Percentiles rank a stretch among this genome's conserved stretches.
These are phyloP conservation scores for Sacculina carcini DNA, from an alignment of 2,888 invertebrate genomes.

Conservation along the genomic window DNA sequence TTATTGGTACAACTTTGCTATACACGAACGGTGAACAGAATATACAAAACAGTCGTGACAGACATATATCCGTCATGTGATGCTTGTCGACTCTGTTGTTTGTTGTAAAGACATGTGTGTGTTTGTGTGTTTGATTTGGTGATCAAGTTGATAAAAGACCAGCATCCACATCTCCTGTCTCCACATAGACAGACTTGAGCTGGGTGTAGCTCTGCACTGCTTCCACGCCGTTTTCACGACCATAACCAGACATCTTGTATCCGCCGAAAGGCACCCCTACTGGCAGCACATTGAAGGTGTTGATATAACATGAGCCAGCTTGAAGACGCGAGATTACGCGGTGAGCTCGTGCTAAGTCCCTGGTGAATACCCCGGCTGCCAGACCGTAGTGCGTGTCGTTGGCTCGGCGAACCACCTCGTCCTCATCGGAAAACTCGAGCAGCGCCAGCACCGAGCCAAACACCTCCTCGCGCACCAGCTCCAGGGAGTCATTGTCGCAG, in stretches of 20 bases:
- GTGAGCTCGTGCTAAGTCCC: conserved; percentile 25
- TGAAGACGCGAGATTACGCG: conserved; percentile 23
- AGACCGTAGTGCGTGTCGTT: conserved; percentile 28
- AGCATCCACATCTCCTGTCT: conserved; percentile 21
- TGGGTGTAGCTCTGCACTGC: conserved; percentile 27
- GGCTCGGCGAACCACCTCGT: conserved; percentile 24
- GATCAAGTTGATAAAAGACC: conserved; percentile 14
- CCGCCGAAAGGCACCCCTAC: conserved; percentile 29
- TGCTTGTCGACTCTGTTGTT: no score
- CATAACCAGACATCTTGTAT: conserved; percentile 25
- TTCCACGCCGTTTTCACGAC: conserved; percentile 26
- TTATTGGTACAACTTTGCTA: no score
- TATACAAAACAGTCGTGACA: no score
- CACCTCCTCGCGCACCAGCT: conserved; percentile 25
- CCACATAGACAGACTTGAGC: conserved; percentile 27
- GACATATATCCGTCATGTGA: no score
- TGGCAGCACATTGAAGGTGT: conserved; percentile 28
- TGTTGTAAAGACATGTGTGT: no score
- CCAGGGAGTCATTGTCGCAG: conserved; percentile 23
- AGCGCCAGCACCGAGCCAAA: conserved; percentile 28
- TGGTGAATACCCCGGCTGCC: conserved; percentile 29
- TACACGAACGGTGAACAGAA: no score
- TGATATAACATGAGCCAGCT: conserved; percentile 29
- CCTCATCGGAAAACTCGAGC: conserved; percentile 25
- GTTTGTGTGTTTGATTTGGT: no score